phyloP scores from a whole-genome alignment of 2,888 invertebrate genomes.

The Venusia cambrica region DNA sequence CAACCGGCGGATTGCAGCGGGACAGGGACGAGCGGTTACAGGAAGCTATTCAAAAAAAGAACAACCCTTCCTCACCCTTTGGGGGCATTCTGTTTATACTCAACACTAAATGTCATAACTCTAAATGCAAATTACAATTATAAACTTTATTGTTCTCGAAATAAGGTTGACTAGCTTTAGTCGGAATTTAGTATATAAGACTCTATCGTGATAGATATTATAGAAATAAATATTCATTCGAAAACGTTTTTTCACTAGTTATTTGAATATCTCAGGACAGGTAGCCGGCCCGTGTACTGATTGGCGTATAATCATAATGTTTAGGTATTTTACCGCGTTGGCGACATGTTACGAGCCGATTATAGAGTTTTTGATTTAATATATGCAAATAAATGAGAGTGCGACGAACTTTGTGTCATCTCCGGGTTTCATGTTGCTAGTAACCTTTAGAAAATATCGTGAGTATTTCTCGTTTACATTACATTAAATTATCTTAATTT shows the following conservation, averaged over 20 bases:
- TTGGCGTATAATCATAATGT: slow-evolving; percentile 35
- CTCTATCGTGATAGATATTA: slow-evolving; percentile 27
- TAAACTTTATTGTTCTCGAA: slow-evolving; percentile 32
- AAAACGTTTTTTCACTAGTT: slow-evolving; percentile 46
- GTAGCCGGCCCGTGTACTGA: slow-evolving; percentile 59
- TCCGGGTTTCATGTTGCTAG: slow-evolving; percentile 24
- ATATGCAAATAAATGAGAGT: slow-evolving; percentile 61
- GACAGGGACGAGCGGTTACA: slow-evolving; percentile 59
- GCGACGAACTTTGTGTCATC: slow-evolving; percentile 55
- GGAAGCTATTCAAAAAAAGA: slow-evolving; percentile 78
- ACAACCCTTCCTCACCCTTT: slow-evolving; percentile 78
- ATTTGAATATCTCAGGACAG: slow-evolving; percentile 60
- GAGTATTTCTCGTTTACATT: too few relatives aligned
- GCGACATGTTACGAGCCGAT: slow-evolving; percentile 35
- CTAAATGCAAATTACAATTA: slow-evolving; percentile 27
- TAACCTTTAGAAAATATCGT: too few relatives aligned
- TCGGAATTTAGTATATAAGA: not conserved
- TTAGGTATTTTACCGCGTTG: slow-evolving; percentile 34
- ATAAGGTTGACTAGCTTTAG: slow-evolving; percentile 2
- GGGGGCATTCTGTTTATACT: slow-evolving; percentile 64
- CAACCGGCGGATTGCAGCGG: slow-evolving; percentile 30
- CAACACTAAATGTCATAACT: slow-evolving; percentile 49
- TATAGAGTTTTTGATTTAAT: slow-evolving; percentile 49
- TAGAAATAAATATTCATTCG: slow-evolving; percentile 56
- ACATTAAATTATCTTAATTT: too few relatives aligned